These are phyloP conservation scores for Morone chrysops DNA, from an alignment of 2,113 vertebrate genomes.

Conservation along the genomic window DNA sequence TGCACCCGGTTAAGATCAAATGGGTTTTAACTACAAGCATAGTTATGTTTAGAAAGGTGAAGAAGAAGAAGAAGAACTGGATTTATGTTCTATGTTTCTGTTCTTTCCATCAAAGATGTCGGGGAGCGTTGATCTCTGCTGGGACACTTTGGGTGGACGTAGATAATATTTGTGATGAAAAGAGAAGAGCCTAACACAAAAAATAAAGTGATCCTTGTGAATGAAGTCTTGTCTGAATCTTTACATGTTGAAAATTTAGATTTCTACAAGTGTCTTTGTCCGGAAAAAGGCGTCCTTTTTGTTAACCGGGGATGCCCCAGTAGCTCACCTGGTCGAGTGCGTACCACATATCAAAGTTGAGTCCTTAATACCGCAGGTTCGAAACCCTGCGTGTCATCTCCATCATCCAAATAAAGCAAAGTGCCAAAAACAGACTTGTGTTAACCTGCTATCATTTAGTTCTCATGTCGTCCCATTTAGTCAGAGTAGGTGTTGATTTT, in stretches of 20 bases:
- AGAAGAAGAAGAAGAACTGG: conserved; percentile 50
- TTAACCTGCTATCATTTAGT: conserved; percentile 6
- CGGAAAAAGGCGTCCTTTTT: conserved; percentile 2
- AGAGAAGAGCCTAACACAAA: conserved; percentile 58
- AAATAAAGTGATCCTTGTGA: conserved; percentile 77
- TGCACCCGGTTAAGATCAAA: conserved; percentile 21
- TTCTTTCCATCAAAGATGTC: conserved; percentile 49
- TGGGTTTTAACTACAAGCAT: conserved; percentile 48
- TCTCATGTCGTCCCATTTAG: conserved; percentile 14
- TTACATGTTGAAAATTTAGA: conserved; percentile 20
- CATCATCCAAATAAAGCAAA: too few species aligned
- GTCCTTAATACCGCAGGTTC: not conserved
- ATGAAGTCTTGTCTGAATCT: conserved; percentile 55
- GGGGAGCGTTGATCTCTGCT: conserved; percentile 40
- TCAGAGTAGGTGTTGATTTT: conserved; percentile 14
- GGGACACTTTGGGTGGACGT: conserved; percentile 44
- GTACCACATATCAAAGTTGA: too few species aligned
- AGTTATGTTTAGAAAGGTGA: conserved; percentile 41
- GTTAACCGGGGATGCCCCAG: conserved; percentile 1
- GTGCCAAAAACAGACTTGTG: not conserved
- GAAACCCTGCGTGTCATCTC: too few species aligned
- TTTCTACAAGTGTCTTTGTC: not conserved
- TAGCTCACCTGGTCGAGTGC: too few species aligned
- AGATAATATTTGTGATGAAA: conserved; percentile 66
- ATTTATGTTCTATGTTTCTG: conserved; percentile 63